phyloP scores from a whole-genome alignment of 1,140 invertebrate species.

The Papilio polytes region DNA sequence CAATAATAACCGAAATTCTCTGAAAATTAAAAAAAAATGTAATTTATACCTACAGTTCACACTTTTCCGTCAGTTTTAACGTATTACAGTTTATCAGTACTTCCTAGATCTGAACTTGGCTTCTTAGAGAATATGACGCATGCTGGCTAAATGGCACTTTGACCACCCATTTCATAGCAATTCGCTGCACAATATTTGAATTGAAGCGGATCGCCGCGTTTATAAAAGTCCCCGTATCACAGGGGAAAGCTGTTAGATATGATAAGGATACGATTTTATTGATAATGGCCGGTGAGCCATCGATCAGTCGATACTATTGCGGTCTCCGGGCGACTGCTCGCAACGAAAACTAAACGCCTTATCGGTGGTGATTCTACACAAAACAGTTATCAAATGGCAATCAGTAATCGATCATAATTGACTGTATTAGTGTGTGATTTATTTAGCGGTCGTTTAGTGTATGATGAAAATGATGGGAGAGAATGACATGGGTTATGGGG shows the following conservation, averaged over 20 bases:
- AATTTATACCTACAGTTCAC: neutral
- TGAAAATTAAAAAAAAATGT: neutral
- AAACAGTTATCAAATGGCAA: conserved; percentile 38
- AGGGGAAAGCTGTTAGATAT: conserved; percentile 82
- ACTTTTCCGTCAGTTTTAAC: neutral
- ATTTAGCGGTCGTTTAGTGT: conserved; percentile 46
- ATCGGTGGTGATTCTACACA: conserved; percentile 49
- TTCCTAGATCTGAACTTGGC: neutral
- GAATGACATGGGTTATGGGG: conserved; percentile 77
- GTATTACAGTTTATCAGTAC: neutral
- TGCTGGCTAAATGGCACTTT: neutral
- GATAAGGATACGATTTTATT: conserved; percentile 81
- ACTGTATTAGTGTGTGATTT: conserved; percentile 39
- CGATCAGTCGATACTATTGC: conserved; percentile 77
- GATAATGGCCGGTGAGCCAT: conserved; percentile 75
- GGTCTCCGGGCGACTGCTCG: conserved; percentile 50
- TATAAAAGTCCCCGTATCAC: conserved; percentile 79
- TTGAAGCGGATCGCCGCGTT: conserved; percentile 55
- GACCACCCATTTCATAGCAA: conserved; percentile 61
- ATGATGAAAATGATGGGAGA: conserved; percentile 83
- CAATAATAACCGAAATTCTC: no score
- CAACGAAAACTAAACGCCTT: conserved; percentile 41
- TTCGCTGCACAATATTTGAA: conserved; percentile 61
- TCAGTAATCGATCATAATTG: conserved; percentile 42
- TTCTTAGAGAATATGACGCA: neutral